phyloP scores from a whole-genome alignment of 2,888 invertebrate genomes.

The Megastigmus dorsalis region DNA sequence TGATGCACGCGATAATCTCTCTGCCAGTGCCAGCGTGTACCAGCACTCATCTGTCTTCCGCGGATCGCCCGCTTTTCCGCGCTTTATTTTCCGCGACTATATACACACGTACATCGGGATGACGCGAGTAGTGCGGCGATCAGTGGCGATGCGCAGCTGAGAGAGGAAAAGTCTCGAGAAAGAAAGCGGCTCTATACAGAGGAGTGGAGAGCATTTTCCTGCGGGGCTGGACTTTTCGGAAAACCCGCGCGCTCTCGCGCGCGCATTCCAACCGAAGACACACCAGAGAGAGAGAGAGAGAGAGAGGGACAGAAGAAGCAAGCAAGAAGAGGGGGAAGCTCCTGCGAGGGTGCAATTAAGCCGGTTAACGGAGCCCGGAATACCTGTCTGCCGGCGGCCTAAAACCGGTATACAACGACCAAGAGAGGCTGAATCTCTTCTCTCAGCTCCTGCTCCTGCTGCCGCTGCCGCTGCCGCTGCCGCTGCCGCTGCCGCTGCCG shows the following conservation, averaged over 20 bases:
- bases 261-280: background rate
- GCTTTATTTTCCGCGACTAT: too few species aligned
- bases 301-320: too few species aligned
- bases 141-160: background rate
- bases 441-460: too few species aligned
- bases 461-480: too few species aligned
- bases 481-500: too few species aligned
- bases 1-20: too few species aligned
- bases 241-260: background rate
- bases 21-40: too few species aligned
- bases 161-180: background rate
- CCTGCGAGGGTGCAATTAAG: conserved; percentile 64
- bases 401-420: conserved; percentile 2
- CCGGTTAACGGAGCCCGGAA: conserved; percentile 68
- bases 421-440: background rate
- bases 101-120: too few species aligned
- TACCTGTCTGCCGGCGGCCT: conserved; percentile 61
- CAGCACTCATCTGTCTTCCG: background rate
- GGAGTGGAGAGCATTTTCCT: background rate
- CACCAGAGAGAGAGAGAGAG: background rate
- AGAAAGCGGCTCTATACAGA: background rate
- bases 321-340: too few species aligned
- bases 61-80: background rate
- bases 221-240: too few species aligned
- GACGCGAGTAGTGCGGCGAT: background rate